Percentiles rank a stretch among this genome's conserved stretches.
Evolutionary conservation across 2,888 invertebrate species (phyloP).

Genomic region (Tholera decimalis): DNA sequence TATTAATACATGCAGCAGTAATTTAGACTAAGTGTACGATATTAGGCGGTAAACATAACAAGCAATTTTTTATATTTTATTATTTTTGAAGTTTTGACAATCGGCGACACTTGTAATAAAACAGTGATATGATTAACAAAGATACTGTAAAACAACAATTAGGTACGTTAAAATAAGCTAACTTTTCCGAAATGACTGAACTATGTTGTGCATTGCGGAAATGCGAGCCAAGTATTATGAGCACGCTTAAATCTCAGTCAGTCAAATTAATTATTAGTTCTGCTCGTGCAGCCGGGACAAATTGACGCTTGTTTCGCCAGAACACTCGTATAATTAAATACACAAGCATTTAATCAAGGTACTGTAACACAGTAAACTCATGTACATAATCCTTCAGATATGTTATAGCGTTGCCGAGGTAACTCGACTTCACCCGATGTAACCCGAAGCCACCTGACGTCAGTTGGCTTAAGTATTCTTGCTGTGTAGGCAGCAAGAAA

Average conservation of each 20-base stretch:
- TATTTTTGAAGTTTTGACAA: no score
- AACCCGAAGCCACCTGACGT: constrained; percentile 56
- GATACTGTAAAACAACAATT: constrained; percentile 34
- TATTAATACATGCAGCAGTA: no score
- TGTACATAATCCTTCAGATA: constrained; percentile 57
- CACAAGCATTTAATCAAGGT: constrained; percentile 61
- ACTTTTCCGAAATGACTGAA: constrained; percentile 52
- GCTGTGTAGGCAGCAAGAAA: constrained; percentile 72
- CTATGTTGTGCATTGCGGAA: constrained; percentile 63
- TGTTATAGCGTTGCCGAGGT: constrained; percentile 52
- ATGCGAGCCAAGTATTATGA: constrained; percentile 60
- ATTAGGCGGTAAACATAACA: no score
- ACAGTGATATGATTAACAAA: constrained; percentile 9
- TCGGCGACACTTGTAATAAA: no score
- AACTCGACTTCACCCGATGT: constrained; percentile 40
- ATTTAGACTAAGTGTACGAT: no score
- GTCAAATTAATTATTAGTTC: constrained; percentile 66
- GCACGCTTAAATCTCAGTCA: constrained; percentile 64
- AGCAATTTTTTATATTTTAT: no score
- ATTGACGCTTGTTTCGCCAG: constrained; percentile 62
- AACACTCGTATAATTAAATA: constrained; percentile 62
- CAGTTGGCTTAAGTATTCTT: constrained; percentile 68
- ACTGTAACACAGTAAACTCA: constrained; percentile 52
- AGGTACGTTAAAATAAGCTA: constrained; percentile 43
- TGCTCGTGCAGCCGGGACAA: constrained; percentile 60